phyloP scores from a whole-genome alignment of 2,797 vertebrate species.

The Pangasius krempfi region DNA sequence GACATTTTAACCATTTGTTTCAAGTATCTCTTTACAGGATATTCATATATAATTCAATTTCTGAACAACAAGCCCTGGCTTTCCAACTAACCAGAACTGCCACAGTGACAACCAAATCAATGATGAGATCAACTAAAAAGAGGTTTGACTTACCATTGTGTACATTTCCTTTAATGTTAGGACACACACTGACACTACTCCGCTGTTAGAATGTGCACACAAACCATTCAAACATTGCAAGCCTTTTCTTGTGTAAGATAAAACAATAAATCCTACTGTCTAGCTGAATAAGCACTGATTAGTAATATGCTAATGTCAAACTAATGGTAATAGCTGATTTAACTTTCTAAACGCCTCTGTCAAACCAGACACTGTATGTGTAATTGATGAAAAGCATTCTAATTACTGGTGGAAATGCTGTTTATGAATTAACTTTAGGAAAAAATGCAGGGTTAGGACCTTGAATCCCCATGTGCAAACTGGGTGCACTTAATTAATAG shows the following conservation, averaged over 20 bases:
- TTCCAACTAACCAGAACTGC: background rate
- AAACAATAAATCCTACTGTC: background rate
- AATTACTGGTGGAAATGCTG: background rate
- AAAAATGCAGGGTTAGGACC: background rate
- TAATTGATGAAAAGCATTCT: background rate
- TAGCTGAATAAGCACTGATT: background rate
- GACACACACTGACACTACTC: background rate
- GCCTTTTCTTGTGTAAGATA: background rate
- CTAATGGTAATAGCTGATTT: background rate
- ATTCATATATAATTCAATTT: background rate
- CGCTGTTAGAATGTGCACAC: background rate
- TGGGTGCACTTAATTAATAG: background rate
- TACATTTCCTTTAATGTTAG: background rate
- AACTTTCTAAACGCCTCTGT: background rate
- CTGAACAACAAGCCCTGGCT: too few species aligned
- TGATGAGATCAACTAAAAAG: background rate
- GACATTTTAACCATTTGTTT: background rate
- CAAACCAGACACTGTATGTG: background rate
- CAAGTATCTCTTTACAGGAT: background rate
- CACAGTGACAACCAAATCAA: background rate
- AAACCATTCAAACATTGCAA: background rate
- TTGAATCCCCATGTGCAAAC: background rate
- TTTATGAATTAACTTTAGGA: background rate
- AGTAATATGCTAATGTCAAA: background rate
- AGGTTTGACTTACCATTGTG: background rate